Percentiles rank a stretch among this genome's conserved stretches.
These are phyloP conservation scores for Sympetrum striolatum DNA, from an alignment of 2,888 invertebrate species.

Conservation along the genomic window DNA sequence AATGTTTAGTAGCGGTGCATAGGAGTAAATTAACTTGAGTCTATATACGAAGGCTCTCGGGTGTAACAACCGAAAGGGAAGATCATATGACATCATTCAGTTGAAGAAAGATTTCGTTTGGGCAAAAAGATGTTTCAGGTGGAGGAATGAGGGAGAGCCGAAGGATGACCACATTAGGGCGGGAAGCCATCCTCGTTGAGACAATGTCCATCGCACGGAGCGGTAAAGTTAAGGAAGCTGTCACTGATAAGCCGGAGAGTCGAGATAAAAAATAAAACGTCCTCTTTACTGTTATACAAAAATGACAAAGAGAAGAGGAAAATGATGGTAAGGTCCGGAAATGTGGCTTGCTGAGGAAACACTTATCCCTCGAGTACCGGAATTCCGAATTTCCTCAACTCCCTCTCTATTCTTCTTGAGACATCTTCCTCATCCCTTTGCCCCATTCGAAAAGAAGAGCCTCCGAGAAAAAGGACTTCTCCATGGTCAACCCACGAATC, in stretches of 20 bases:
- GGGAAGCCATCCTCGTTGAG: background rate
- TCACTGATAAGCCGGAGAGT: constrained; percentile 19
- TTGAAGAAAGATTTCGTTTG: background rate
- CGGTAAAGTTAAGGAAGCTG: constrained; percentile 7
- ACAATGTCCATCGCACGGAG: constrained; percentile 23
- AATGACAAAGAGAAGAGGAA: background rate
- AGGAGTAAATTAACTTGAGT: no score
- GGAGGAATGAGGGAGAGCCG: no score
- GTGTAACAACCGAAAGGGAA: background rate
- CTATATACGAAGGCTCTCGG: background rate
- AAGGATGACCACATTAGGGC: background rate
- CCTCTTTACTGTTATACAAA: background rate
- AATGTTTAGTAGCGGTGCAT: no score
- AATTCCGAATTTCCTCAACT: background rate
- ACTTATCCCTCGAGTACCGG: constrained; percentile 12
- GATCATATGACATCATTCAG: background rate
- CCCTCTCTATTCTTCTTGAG: background rate
- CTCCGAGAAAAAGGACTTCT: background rate
- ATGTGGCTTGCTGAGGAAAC: constrained; percentile 27
- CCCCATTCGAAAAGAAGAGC: background rate
- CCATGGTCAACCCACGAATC: background rate
- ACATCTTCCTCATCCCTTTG: background rate
- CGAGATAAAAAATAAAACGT: background rate
- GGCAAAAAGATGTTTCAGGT: background rate
- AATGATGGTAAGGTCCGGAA: background rate